A percentile compares a stretch with the other conserved stretches of the same genome.
phyloP scores from a whole-genome alignment of 2,113 vertebrate species.

The Agapornis roseicollis region DNA sequence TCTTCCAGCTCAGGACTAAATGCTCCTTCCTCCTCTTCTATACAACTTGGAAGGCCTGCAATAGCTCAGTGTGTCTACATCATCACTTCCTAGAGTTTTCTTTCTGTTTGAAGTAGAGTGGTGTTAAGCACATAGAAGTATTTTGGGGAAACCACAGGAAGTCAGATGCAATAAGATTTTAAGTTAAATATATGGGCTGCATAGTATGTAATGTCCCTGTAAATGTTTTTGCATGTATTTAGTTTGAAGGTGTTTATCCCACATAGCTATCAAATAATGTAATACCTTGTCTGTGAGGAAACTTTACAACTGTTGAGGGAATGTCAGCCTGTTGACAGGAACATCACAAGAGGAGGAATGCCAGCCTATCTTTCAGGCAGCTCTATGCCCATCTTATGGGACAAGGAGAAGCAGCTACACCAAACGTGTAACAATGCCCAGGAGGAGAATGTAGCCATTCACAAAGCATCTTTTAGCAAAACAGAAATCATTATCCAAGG shows the following conservation, averaged over 20 bases:
- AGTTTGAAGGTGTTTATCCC: neutral
- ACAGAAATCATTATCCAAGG: neutral
- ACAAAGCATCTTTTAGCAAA: neutral
- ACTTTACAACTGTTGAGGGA: neutral
- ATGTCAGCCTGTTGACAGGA: neutral
- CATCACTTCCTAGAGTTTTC: neutral
- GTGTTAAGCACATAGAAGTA: neutral
- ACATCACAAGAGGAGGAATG: neutral
- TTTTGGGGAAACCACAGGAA: neutral
- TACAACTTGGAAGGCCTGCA: neutral
- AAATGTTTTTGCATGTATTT: neutral
- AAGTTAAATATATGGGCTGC: neutral
- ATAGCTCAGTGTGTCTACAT: rapidly evolving
- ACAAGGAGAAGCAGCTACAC: neutral
- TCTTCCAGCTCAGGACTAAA: neutral
- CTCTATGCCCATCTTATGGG: neutral
- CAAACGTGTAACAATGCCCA: neutral
- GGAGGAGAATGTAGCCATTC: neutral
- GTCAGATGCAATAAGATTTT: neutral
- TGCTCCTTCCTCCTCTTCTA: neutral
- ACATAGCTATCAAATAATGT: neutral
- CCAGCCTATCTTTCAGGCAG: neutral
- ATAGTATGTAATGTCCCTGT: neutral
- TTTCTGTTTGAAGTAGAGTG: neutral
- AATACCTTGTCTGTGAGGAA: neutral